Conservation (phyloP, 1,140 invertebrate genomes). For the Ceratoteleas bidentatus region DNA sequence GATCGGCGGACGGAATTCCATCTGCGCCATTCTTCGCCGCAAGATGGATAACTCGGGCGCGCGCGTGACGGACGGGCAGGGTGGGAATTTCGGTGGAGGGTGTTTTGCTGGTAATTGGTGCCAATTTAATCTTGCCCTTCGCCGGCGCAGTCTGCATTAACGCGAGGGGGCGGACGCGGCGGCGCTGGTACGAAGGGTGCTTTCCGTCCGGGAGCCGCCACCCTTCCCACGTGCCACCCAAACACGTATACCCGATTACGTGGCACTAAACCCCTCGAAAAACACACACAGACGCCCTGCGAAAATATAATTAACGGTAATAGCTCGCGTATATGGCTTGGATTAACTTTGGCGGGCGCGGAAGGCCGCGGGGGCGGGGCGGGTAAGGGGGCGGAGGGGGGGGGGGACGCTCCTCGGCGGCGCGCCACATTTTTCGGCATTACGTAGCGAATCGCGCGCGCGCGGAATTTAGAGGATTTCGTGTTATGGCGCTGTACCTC, state of each 20-base stretch:
- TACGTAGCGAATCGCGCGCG: slow-evolving; percentile 56
- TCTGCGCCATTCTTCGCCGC: slow-evolving; percentile 48
- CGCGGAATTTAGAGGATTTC: slow-evolving; percentile 49
- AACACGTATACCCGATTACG: slow-evolving; percentile 62
- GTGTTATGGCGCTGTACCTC: slow-evolving; percentile 25
- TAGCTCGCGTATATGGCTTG: slow-evolving; percentile 80
- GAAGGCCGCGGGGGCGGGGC: slow-evolving; percentile 12
- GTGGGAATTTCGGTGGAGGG: slow-evolving; percentile 79
- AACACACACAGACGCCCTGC: slow-evolving; percentile 70
- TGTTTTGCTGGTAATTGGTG: slow-evolving; percentile 87
- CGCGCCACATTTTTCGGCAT: slow-evolving; percentile 74
- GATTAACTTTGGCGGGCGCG: slow-evolving; percentile 76
- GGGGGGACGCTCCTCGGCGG: slow-evolving; percentile 27
- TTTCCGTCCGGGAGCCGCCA: slow-evolving; percentile 45
- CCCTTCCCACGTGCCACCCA: slow-evolving; percentile 73
- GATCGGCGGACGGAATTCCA: slow-evolving; percentile 37
- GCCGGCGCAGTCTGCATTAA: slow-evolving; percentile 77
- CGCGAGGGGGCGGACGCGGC: slow-evolving; percentile 72
- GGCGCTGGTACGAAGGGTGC: slow-evolving; percentile 61
- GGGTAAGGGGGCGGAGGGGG: slow-evolving; percentile 25
- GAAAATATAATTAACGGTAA: slow-evolving; percentile 82
- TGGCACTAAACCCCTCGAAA: slow-evolving; percentile 68
- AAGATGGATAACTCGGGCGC: slow-evolving; percentile 67
- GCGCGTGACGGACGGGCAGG: slow-evolving; percentile 60
- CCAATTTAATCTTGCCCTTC: slow-evolving; percentile 84